Evolutionary conservation across 2,888 invertebrate species (phyloP).

Genomic region (Cepaea hortensis): DNA sequence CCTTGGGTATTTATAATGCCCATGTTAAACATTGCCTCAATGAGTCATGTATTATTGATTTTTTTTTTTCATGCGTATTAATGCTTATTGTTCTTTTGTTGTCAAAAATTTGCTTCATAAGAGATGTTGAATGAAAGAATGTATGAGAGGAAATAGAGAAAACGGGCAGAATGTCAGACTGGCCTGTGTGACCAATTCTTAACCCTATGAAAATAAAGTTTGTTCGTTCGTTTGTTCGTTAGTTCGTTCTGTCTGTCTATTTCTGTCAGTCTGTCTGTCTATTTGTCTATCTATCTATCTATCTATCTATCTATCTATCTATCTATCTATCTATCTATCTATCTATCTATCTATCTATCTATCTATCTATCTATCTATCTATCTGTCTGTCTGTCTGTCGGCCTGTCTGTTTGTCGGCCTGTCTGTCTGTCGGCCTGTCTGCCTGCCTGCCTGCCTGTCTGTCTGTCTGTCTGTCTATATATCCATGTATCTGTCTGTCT

Average conservation of each 20-base stretch:
- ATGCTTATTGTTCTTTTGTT: no score
- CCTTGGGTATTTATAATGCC: no score
- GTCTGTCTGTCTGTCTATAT: not conserved
- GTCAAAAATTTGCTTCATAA: no score
- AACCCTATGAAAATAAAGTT: no score
- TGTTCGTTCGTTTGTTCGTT: no score
- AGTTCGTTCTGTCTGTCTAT: not conserved
- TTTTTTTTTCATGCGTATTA: no score
- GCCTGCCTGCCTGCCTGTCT: no score
- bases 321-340: not conserved
- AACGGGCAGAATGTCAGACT: no score
- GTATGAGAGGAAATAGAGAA: no score
- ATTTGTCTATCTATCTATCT: not conserved
- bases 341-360: not conserved
- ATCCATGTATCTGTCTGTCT: not conserved
- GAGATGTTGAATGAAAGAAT: no score
- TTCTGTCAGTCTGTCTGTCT: not conserved
- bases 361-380: not conserved
- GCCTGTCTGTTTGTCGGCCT: not conserved
- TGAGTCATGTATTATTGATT: no score
- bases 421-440: not conserved
- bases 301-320: slow-evolving; percentile 1
- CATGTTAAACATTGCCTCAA: no score
- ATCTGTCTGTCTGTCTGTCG: not conserved
- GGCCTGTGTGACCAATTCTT: not conserved